Evolutionary conservation across 2,888 invertebrate species (phyloP).

Genomic region (Herminia tarsipennalis): DNA sequence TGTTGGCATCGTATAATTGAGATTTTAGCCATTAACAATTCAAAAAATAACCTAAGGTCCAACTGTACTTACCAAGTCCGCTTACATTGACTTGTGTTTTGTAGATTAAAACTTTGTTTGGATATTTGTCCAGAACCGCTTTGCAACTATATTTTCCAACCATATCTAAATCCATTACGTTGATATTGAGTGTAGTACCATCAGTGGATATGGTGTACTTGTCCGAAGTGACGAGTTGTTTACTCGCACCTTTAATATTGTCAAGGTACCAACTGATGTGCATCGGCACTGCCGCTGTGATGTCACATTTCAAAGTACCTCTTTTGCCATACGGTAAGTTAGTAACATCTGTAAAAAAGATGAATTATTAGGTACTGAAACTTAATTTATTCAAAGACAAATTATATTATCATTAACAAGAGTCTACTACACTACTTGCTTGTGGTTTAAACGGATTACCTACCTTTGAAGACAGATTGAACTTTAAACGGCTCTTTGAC

Average conservation of each 20-base stretch:
- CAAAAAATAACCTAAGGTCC: not conserved
- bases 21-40: no score
- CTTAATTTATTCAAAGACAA: not conserved
- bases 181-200: conserved; percentile 25
- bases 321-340: conserved; percentile 18
- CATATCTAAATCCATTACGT: conserved; percentile 26
- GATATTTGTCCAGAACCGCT: conserved; percentile 19
- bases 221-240: conserved; percentile 19
- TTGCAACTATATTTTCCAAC: conserved; percentile 29
- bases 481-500: conserved; percentile 30
- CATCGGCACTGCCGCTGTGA: conserved; percentile 33
- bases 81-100: conserved; percentile 21
- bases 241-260: conserved; percentile 6
- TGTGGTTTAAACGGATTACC: no score
- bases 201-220: conserved; percentile 24
- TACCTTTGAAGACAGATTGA: conserved; percentile 21
- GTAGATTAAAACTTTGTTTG: conserved; percentile 12
- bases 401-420: no score
- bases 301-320: conserved; percentile 27
- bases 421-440: no score
- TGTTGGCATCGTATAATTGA: no score
- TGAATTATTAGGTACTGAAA: not conserved
- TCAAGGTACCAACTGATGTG: conserved; percentile 32
- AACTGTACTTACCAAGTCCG: conserved; percentile 30
- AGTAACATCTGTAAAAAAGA: conserved; percentile 14